Base-by-base conservation (phyloP, 1,140 invertebrate genomes). In the Cephus cinctus region DNA sequence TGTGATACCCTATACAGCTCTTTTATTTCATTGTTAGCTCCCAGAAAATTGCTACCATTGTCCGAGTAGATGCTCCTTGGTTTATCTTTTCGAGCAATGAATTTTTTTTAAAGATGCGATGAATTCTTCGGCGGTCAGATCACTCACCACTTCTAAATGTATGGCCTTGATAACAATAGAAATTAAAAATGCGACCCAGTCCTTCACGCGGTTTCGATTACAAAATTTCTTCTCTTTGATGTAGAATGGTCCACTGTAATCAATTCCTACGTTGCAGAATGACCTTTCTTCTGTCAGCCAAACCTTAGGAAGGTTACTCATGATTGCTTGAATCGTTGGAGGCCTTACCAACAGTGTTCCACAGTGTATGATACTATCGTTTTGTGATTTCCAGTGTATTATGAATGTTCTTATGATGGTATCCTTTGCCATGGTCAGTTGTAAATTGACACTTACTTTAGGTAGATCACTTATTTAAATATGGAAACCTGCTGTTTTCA, bases 121-220 rank as follows among this genome's bases (percentile, higher is more conserved):
- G 53, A 70, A 66, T 8, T 30, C 51, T 20, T 56, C 43, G 6
- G 64, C 66, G 19, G 44, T 38, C 11, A 71, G 30, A n/a, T 47
- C 54, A 18, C 41, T 39, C 4, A 52, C 46, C 0, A 62, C 6
- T 46, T 70, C 63, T 39, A 71, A 14, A 51, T 73, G 65, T 8
- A 73, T 47, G 1, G 67, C 65, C 34, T 62, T 38, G 30, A 46
- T 60, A 1, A 57, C 54, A 1, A 53, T 42, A 46, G 60, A 64
- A 3, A 57, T 69, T 41, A 59, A 67, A 12, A 69, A 5, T 14
- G 31, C 23, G 12, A 62, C 16, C 14, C 61, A 70, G 6, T 21
- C 50, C 45, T 71, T 71, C 6, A 47, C n/a, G 6, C 15, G 23
- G 15, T 9, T 36, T 16, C 34, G 18, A 4, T 45, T 50, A 19